Evolutionary conservation across 2,113 vertebrate species (phyloP).

Genomic region (Poecilia latipinna): DNA sequence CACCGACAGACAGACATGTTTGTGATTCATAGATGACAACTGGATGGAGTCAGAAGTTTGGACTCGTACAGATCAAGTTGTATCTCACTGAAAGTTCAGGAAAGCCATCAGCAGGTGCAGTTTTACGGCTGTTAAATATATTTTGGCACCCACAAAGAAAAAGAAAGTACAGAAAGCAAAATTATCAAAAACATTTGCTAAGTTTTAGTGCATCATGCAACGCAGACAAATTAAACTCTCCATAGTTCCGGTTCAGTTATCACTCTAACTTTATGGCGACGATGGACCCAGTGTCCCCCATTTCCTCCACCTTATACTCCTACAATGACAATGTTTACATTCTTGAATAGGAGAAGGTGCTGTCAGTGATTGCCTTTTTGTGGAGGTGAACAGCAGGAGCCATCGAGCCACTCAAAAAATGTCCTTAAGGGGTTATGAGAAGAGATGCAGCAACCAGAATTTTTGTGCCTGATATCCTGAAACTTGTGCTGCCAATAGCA

Average conservation of each 20-base stretch:
- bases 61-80: not conserved
- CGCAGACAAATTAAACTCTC: not conserved
- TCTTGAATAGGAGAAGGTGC: not conserved
- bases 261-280: not conserved
- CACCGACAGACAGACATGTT: slow-evolving; percentile 2
- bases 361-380: too few species aligned
- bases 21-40: not conserved
- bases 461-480: too few species aligned
- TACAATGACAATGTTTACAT: not conserved
- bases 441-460: too few species aligned
- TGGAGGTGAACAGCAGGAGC: too few species aligned
- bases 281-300: not conserved
- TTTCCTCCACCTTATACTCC: not conserved
- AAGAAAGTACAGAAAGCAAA: not conserved
- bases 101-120: slow-evolving; percentile 8
- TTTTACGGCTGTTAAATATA: not conserved
- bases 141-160: not conserved
- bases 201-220: too few species aligned
- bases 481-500: too few species aligned
- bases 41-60: not conserved
- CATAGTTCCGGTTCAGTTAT: not conserved
- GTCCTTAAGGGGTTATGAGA: not conserved
- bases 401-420: not conserved
- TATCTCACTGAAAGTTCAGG: slow-evolving; percentile 2
- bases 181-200: not conserved